These are phyloP conservation scores for Diprion similis DNA, from an alignment of 1,140 invertebrate species.

Conservation along the genomic window DNA sequence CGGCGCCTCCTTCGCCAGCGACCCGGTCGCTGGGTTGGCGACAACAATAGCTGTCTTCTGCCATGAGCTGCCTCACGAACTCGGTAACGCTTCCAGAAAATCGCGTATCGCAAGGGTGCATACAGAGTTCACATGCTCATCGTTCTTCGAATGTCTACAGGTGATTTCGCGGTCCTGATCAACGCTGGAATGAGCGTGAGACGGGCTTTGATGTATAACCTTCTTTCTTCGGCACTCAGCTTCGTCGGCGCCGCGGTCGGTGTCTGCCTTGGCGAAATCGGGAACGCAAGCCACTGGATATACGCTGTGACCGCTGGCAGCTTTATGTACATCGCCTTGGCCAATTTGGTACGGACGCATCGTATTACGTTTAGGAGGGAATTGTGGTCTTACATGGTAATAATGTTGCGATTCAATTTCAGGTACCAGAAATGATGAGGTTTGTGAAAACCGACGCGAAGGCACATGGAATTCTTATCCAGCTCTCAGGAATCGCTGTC, in stretches of 20 bases:
- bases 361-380: neutral
- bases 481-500: constrained; percentile 71
- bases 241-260: constrained; percentile 79
- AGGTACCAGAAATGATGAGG: constrained; percentile 52
- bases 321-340: constrained; percentile 84
- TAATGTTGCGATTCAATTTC: constrained; percentile 62
- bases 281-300: constrained; percentile 71
- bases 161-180: constrained; percentile 82
- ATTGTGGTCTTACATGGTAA: no score
- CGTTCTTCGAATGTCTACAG: constrained; percentile 46
- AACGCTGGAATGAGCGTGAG: constrained; percentile 76
- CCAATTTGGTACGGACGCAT: constrained; percentile 72
- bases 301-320: constrained; percentile 82
- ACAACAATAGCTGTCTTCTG: constrained; percentile 82
- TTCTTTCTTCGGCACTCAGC: constrained; percentile 76
- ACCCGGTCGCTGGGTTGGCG: constrained; percentile 75
- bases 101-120: neutral
- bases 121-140: constrained; percentile 6
- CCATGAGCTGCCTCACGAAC: constrained; percentile 83
- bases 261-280: constrained; percentile 69
- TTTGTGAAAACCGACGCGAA: constrained; percentile 57
- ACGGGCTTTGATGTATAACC: constrained; percentile 76
- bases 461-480: constrained; percentile 54
- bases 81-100: constrained; percentile 57
- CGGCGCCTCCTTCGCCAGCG: constrained; percentile 77